A percentile compares a stretch with the other conserved stretches of the same genome.
phyloP scores from a whole-genome alignment of 2,113 vertebrate species.

The Nesoenas mayeri region DNA sequence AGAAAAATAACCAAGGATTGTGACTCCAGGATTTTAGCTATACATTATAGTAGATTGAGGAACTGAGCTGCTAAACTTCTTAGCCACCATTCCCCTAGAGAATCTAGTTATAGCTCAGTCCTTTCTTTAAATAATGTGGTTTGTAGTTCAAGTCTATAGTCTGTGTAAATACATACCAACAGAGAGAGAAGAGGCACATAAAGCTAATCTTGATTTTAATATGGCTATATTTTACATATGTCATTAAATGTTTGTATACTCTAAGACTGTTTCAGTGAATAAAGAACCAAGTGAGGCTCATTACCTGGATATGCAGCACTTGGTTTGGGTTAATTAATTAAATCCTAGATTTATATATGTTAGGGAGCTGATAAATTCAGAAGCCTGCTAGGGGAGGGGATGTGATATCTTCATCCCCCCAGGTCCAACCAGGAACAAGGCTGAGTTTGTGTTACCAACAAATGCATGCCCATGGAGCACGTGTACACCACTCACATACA shows the following conservation, averaged over 20 bases:
- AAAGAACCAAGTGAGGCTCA: neutral
- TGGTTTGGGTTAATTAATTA: neutral
- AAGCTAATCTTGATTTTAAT: neutral
- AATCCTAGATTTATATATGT: neutral
- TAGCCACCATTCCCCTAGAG: neutral
- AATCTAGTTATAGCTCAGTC: neutral
- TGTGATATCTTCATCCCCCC: neutral
- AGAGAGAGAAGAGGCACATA: neutral
- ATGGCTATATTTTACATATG: neutral
- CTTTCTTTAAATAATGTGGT: neutral
- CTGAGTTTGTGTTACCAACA: neutral
- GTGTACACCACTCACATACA: fast-evolving
- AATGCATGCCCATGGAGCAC: fast-evolving
- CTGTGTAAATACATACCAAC: neutral
- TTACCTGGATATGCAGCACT: neutral
- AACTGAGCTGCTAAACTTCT: neutral
- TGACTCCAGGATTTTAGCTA: neutral
- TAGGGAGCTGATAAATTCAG: neutral
- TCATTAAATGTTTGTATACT: neutral
- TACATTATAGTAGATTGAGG: neutral
- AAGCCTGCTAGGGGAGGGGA: neutral
- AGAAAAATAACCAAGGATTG: neutral
- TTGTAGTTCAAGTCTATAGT: neutral
- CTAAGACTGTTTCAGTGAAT: neutral
- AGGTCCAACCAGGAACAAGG: fast-evolving